A percentile compares a stretch with the other conserved stretches of the same genome.
These are phyloP conservation scores for Ctenopoma multispine DNA, from an alignment of 2,797 vertebrate species.

Conservation along the genomic window DNA sequence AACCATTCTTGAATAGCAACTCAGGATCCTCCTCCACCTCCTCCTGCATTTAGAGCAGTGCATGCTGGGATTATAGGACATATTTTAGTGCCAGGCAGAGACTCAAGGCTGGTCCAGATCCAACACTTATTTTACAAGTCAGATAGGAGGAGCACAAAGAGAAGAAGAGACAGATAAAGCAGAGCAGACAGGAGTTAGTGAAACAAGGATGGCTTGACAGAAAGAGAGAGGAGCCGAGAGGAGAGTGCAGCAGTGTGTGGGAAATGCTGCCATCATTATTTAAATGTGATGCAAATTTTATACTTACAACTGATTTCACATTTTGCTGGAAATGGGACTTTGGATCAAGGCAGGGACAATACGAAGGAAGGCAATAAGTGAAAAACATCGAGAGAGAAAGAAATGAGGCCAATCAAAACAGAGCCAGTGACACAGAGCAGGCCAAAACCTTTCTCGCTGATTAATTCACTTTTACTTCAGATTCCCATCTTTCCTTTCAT, in stretches of 20 bases:
- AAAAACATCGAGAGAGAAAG: conserved; percentile 30
- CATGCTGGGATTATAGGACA: conserved; percentile 60
- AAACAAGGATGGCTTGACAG: conserved; percentile 26
- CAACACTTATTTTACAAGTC: conserved; percentile 47
- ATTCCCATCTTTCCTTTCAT: conserved; percentile 25
- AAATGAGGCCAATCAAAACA: conserved; percentile 57
- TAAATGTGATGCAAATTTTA: conserved; percentile 64
- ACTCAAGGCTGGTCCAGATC: conserved; percentile 34
- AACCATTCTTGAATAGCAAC: conserved; percentile 40
- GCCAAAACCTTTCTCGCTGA: conserved; percentile 38
- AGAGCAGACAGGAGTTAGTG: conserved; percentile 13
- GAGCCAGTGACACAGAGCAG: conserved; percentile 40
- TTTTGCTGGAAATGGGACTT: conserved; percentile 43
- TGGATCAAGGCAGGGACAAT: conserved; percentile 44
- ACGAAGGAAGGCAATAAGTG: conserved; percentile 8
- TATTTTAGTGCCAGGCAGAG: conserved; percentile 27
- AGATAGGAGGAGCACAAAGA: conserved; percentile 25
- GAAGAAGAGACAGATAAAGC: neutral
- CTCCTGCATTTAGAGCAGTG: conserved; percentile 32
- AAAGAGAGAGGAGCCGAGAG: conserved; percentile 14
- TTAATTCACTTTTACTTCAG: conserved; percentile 44
- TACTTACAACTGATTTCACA: conserved; percentile 50
- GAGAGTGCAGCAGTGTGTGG: conserved; percentile 23
- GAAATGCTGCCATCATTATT: conserved; percentile 58
- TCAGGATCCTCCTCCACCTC: conserved; percentile 33